phyloP scores from a whole-genome alignment of 2,113 vertebrate genomes.

The Gila orcuttii region DNA sequence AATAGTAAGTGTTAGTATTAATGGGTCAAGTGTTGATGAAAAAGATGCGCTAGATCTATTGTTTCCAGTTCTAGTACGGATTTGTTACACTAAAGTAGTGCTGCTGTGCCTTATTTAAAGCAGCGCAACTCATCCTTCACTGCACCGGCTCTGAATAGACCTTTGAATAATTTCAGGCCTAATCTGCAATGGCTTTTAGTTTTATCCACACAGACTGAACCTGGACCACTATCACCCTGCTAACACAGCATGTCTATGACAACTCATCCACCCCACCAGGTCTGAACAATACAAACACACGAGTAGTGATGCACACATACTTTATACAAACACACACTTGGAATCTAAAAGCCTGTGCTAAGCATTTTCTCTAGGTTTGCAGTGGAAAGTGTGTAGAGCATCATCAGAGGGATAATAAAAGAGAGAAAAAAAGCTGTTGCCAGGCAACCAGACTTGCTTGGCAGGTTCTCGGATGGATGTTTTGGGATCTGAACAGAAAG shows the following conservation, averaged over 20 bases:
- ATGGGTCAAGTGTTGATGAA: no score
- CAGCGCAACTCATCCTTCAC: constrained; percentile 12
- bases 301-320: background rate
- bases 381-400: constrained; percentile 28
- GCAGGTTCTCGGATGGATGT: constrained; percentile 49
- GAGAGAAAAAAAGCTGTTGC: constrained; percentile 48
- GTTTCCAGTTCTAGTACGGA: background rate
- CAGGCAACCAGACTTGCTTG: constrained; percentile 57
- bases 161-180: constrained; percentile 43
- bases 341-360: constrained; percentile 29
- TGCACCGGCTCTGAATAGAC: constrained; percentile 21
- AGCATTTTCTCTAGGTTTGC: constrained; percentile 46
- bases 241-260: constrained; percentile 33
- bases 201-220: constrained; percentile 28
- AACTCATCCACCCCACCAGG: constrained; percentile 15
- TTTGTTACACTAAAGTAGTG: background rate
- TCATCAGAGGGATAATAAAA: constrained; percentile 26
- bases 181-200: constrained; percentile 29
- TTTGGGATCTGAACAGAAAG: constrained; percentile 3
- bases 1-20: no score
- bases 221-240: constrained; percentile 26
- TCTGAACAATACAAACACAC: constrained; percentile 14
- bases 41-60: no score
- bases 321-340: constrained; percentile 9
- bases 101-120: constrained; percentile 27